Conservation (phyloP, 2,113 vertebrate genomes). For the Passer montanus region DNA sequence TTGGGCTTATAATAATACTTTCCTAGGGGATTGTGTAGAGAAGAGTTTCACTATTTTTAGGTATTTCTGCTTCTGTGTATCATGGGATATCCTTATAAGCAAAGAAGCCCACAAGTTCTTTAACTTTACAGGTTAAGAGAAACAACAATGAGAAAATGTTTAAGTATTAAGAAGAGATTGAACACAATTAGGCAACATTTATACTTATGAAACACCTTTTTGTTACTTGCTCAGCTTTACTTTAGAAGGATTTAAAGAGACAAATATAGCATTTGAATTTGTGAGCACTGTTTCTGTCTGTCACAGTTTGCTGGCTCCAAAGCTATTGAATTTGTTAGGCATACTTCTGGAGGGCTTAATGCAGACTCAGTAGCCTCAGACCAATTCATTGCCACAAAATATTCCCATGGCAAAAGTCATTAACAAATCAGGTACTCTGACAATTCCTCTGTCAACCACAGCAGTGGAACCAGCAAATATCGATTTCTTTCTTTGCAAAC, state of each 20-base stretch:
- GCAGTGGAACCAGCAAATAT: not conserved
- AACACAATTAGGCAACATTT: not conserved
- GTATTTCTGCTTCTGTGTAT: not conserved
- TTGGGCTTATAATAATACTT: constrained; percentile 46
- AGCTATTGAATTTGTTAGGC: not conserved
- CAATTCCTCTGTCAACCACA: not conserved
- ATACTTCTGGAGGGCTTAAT: not conserved
- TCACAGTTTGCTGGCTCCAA: not conserved
- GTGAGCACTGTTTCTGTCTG: not conserved
- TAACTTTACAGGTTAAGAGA: not conserved
- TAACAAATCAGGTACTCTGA: not conserved
- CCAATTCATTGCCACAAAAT: not conserved
- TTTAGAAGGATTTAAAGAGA: not conserved
- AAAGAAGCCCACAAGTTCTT: not conserved
- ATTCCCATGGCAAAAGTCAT: not conserved
- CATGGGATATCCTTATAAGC: not conserved
- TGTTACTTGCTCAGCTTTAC: not conserved
- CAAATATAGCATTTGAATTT: not conserved
- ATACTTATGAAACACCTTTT: not conserved
- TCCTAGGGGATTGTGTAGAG: not conserved
- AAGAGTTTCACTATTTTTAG: constrained; percentile 25
- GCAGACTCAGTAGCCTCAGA: not conserved
- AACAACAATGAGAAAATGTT: not conserved
- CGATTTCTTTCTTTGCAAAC: not conserved
- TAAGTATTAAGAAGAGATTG: not conserved